Evolutionary conservation across 2,113 vertebrate genomes (phyloP), one percentile per base, ranked within the genome.

Genomic region (Neofelis nebulosa): DNA sequence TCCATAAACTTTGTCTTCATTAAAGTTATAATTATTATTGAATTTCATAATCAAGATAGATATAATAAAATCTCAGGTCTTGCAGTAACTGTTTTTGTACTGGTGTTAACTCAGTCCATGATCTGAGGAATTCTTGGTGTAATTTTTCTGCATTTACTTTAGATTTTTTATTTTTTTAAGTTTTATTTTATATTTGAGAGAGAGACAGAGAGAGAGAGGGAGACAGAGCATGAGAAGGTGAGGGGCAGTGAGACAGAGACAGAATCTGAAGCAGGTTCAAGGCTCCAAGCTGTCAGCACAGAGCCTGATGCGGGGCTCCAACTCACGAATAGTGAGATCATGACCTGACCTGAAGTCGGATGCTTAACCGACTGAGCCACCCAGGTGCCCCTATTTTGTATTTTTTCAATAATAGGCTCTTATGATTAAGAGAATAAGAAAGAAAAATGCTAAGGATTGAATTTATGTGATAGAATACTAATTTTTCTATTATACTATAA

Each of bases 401-500:
- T 23, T 92, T 91, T 41, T 76, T 52, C 41, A 45, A 89, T 92
- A 52, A 78, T 86, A 95, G 36, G 23, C 0, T 50, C 19, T 48
- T 61, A 87, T n/a, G n/a, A 81, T 85, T 55, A 61, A 93, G 12
- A 93, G 0, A 81, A 76, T 66, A 85, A 79, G 57, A 25, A 81
- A 95, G 27, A 45, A 29, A 89, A 80, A 79, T 57, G 33, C 31
- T 63, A 88, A 94, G 88, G 38, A 89, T 33, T 3, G 16, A 80
- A 97, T 78, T 93, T 29, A 2, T 41, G 45, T 93, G 94, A 98
- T 55, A 68, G 92, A 94, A 98, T 98, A 91, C 96, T 98, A 98
- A 98, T 97, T 91, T 89, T 97, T 97, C 94, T 96, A 76, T 93
- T 97, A 94, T 96, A 97, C 94, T 98, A 38, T 95, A 94, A 85